Percentiles rank a stretch among this genome's conserved stretches.
Conservation (phyloP, 2,888 invertebrate genomes). For the Apodemia zela region DNA sequence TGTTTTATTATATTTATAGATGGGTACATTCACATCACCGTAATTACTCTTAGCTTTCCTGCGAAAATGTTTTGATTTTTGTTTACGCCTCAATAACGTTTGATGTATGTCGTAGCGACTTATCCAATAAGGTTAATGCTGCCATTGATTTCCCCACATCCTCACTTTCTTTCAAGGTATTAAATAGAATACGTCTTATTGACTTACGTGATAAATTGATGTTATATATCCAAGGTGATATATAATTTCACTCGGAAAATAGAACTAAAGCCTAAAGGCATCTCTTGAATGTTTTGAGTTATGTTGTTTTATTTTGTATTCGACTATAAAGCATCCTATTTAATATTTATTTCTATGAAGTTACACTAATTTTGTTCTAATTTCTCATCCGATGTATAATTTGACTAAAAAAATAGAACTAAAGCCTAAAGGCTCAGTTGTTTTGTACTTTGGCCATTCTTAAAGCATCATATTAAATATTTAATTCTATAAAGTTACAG, state of each 20-base stretch:
- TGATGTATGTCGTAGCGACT: conserved; percentile 63
- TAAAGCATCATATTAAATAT: too few species aligned
- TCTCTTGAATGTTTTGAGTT: neutral
- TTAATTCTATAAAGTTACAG: too few species aligned
- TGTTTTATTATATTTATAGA: neutral
- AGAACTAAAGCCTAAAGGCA: neutral
- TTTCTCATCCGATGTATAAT: too few species aligned
- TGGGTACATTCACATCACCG: conserved; percentile 8
- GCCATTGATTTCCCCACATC: conserved; percentile 38
- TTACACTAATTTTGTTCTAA: too few species aligned
- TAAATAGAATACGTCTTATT: conserved; percentile 35
- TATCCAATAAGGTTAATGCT: conserved; percentile 75
- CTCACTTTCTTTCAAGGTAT: conserved; percentile 39
- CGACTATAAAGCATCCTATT: too few species aligned
- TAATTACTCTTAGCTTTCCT: conserved; percentile 44
- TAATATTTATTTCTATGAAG: too few species aligned
- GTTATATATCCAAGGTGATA: conserved; percentile 22
- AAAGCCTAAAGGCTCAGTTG: too few species aligned
- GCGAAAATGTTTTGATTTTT: conserved; percentile 50
- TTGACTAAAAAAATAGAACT: too few species aligned
- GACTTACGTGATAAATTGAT: conserved; percentile 7
- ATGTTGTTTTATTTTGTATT: too few species aligned
- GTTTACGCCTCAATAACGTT: conserved; percentile 52
- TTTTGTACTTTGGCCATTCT: too few species aligned
- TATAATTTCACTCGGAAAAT: conserved; percentile 31